Evolutionary conservation across 2,113 vertebrate genomes (phyloP).

Genomic region (Charina bottae): DNA sequence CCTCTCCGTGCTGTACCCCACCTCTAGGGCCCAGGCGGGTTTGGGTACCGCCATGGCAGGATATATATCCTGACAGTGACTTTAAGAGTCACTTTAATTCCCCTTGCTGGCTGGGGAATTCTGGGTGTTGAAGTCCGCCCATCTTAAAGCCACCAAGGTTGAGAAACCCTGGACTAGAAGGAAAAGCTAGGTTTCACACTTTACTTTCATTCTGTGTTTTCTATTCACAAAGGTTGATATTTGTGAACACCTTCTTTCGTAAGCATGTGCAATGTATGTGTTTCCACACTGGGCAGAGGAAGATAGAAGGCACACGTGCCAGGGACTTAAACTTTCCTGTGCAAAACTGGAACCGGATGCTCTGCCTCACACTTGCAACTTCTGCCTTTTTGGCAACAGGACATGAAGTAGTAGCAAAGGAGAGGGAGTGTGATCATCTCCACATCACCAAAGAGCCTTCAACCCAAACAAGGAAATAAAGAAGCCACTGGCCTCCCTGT

Average conservation of each 20-base stretch:
- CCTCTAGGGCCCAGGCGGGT: no score
- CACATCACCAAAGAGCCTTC: background rate
- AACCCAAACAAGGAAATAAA: background rate
- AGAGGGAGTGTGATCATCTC: background rate
- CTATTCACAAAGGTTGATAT: background rate
- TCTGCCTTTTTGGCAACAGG: background rate
- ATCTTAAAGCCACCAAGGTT: no score
- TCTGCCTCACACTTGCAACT: background rate
- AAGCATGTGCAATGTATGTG: background rate
- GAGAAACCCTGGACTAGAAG: background rate
- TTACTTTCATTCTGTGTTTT: background rate
- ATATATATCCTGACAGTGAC: no score
- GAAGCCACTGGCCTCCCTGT: background rate
- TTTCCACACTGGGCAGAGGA: background rate
- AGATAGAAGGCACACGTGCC: background rate
- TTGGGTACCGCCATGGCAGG: no score
- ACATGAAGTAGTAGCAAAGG: background rate
- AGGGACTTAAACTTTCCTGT: background rate
- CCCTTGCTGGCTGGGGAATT: no score
- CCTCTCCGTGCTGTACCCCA: no score
- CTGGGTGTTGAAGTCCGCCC: no score
- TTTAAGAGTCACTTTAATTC: no score
- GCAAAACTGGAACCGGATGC: background rate
- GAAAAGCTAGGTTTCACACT: background rate
- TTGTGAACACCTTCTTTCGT: background rate